These are phyloP conservation scores for Archocentrus centrarchus DNA, from an alignment of 2,113 vertebrate species.

Conservation along the genomic window DNA sequence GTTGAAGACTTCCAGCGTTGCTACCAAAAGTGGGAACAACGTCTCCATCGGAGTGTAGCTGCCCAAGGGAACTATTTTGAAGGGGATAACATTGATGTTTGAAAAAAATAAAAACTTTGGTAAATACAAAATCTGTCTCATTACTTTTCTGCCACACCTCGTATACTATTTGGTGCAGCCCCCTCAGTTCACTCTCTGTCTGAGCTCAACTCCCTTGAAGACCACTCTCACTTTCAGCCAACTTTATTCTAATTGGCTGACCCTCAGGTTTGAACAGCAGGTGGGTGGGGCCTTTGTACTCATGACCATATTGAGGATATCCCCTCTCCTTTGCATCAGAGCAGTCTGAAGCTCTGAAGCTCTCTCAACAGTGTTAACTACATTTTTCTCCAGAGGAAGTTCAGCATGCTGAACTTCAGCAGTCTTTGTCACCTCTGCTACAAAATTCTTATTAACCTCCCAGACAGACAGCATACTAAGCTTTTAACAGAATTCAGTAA, in stretches of 20 bases:
- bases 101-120: no score
- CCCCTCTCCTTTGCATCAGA: neutral
- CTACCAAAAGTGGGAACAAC: no score
- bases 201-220: neutral
- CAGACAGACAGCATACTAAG: conserved; percentile 1
- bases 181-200: neutral
- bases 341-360: neutral
- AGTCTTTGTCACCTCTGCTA: conserved; percentile 5
- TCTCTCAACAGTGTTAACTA: neutral
- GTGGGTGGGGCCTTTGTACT: neutral
- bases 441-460: conserved; percentile 41
- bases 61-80: no score
- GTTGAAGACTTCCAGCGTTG: no score
- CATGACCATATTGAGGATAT: neutral
- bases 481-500: conserved; percentile 65
- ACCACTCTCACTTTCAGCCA: neutral
- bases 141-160: no score
- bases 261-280: neutral
- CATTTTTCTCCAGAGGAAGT: conserved; percentile 4
- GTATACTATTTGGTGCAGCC: neutral
- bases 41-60: no score
- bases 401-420: neutral
- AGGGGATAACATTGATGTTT: no score
- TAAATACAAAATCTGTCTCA: no score
- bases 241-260: neutral